Evolutionary conservation across 1,140 invertebrate genomes (phyloP).

Genomic region (Brachystomella parvula): DNA sequence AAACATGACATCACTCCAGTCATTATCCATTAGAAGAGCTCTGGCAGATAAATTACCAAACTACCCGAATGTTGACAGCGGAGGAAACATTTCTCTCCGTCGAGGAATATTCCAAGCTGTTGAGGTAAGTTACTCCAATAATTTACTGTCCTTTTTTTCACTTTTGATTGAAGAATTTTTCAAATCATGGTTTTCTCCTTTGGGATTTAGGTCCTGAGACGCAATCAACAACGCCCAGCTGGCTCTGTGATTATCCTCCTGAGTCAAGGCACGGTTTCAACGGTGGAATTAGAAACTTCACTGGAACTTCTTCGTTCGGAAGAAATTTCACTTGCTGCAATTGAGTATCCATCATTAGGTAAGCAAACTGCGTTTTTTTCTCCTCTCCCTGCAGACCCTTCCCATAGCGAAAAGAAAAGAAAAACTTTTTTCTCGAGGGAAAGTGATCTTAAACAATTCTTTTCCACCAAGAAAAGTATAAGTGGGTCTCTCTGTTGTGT

Average conservation of each 20-base stretch:
- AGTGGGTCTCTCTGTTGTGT: no score
- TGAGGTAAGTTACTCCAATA: constrained; percentile 39
- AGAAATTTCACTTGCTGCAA: constrained; percentile 35
- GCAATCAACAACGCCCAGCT: constrained; percentile 43
- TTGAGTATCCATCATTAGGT: constrained; percentile 39
- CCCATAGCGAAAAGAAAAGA: no score
- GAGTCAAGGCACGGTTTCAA: constrained; percentile 35
- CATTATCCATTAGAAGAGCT: constrained; percentile 36
- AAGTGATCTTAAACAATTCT: no score
- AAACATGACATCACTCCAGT: constrained; percentile 42
- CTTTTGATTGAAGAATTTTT: not conserved
- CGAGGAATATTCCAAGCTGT: constrained; percentile 49
- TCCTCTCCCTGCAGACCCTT: not conserved
- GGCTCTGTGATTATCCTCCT: constrained; percentile 51
- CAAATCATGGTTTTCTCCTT: no score
- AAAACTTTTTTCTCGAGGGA: no score
- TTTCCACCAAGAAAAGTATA: no score
- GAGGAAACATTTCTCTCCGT: constrained; percentile 42
- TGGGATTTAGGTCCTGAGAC: constrained; percentile 49
- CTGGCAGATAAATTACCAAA: constrained; percentile 38
- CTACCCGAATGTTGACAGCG: constrained; percentile 36
- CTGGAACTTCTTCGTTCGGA: constrained; percentile 32
- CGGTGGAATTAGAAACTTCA: constrained; percentile 35
- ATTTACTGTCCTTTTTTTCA: constrained; percentile 5
- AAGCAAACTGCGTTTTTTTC: constrained; percentile 9